These are phyloP conservation scores for Polydrusus tereticollis DNA, from an alignment of 2,888 invertebrate genomes.

Conservation along the genomic window DNA sequence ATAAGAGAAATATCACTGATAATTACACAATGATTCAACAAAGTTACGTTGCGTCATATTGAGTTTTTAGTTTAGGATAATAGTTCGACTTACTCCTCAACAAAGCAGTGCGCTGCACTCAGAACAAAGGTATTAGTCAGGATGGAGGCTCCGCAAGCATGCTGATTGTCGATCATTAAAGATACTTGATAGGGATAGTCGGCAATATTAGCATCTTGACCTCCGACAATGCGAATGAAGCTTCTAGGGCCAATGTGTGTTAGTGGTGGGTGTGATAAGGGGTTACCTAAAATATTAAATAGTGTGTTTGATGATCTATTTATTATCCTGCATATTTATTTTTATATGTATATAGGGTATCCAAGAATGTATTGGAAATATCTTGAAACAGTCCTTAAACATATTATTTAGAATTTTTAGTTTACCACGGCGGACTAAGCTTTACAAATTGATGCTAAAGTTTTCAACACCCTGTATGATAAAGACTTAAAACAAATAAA, in stretches of 20 bases:
- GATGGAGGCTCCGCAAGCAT: conserved; percentile 71
- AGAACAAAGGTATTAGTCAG: conserved; percentile 68
- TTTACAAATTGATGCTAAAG: too few species aligned
- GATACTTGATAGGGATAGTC: conserved; percentile 72
- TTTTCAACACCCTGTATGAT: too few species aligned
- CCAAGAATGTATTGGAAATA: too few species aligned
- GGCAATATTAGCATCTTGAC: conserved; percentile 67
- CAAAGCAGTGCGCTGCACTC: conserved; percentile 67
- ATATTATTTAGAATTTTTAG: too few species aligned
- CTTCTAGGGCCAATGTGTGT: not conserved
- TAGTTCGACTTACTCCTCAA: conserved; percentile 35
- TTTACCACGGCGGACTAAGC: too few species aligned
- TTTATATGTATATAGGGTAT: too few species aligned
- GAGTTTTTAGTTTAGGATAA: not conserved
- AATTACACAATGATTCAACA: too few species aligned
- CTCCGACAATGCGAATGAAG: conserved; percentile 65
- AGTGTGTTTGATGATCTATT: too few species aligned
- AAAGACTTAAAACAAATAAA: too few species aligned
- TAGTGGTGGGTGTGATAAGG: not conserved
- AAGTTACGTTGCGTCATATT: too few species aligned
- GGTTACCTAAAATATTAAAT: conserved; percentile 18
- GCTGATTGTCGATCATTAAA: conserved; percentile 66
- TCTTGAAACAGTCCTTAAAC: too few species aligned
- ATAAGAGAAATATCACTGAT: not conserved
- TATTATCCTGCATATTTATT: too few species aligned